Conservation (phyloP, 2,113 vertebrate genomes). For the Oncorhynchus gorbuscha region DNA sequence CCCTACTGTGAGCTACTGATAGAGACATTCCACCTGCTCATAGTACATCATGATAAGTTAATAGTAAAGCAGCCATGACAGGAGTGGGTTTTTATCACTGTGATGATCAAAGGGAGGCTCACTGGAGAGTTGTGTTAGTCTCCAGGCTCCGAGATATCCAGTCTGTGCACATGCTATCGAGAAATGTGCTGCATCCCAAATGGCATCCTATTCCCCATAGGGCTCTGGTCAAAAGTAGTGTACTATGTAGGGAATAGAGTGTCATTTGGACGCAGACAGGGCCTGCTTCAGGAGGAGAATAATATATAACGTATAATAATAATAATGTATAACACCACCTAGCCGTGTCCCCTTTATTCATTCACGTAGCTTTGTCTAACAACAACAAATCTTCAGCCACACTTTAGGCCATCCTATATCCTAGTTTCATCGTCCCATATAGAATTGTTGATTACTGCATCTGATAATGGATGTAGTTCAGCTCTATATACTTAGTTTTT, state of each 20-base stretch:
- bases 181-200: slow-evolving; percentile 50
- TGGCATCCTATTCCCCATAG: no score
- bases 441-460: no score
- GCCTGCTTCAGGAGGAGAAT: slow-evolving; percentile 51
- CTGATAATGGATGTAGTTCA: no score
- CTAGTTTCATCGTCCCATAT: slow-evolving; percentile 52
- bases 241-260: no score
- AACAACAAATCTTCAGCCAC: slow-evolving; percentile 45
- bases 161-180: slow-evolving; percentile 65
- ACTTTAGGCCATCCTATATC: no score
- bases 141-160: slow-evolving; percentile 64
- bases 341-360: slow-evolving; percentile 27
- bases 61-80: slow-evolving; percentile 73
- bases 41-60: slow-evolving; percentile 72
- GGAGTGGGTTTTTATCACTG: slow-evolving; percentile 61
- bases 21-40: slow-evolving; percentile 68
- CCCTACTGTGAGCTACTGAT: slow-evolving; percentile 52
- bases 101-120: slow-evolving; percentile 66
- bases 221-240: no score
- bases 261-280: not conserved
- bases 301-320: slow-evolving; percentile 11
- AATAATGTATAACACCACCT: slow-evolving; percentile 1
- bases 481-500: not conserved
- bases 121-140: slow-evolving; percentile 65
- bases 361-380: slow-evolving; percentile 57